Base-by-base conservation (phyloP, 2,888 invertebrate genomes). In the Amblyjoppa fuscipennis region DNA sequence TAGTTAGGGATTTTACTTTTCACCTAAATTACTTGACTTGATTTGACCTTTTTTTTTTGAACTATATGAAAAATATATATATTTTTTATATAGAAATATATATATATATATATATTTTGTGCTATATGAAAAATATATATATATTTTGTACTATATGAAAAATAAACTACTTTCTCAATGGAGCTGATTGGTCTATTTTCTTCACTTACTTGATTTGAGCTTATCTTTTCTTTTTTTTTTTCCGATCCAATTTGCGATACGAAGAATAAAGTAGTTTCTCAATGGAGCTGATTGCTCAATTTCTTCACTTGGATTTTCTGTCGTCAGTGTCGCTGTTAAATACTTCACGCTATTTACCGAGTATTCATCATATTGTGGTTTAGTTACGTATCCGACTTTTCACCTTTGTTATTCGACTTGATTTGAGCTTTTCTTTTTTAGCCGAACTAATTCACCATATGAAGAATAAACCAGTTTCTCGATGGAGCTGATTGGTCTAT, bases 151-250 rank as follows among this genome's bases (percentile, higher is more conserved):
- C 20, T 20, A 4, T 38, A n/a, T 34, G 5, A 51, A 38, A 16
- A 13, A 64, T 31, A 16, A 64, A 51, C 16, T 3, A 49, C 6
- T 64, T 59, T n/a, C 11, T 9, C n/a, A 11, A 59, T 45, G 13
- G 74, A 56, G 25, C 13, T 25, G 73, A 78, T 78, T 74, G 49
- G 53, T 81, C 53, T 78, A 38, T 78, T 69, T 70, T 70, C 34
- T 25, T 56, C 25, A 25, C 25, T 25, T 38, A 1, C 20, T n/a
- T 9, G 11, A 56, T 20, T 20, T 56, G n/a, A 25, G n/a, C 25
- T 9, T 20, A 1, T 25, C 20, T 56, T 56, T 53, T 20, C 6
- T 3, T 56, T 6, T 41, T 41, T 45, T 45, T 13, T 13, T 3
- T 13, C 45, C 11, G 13, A 45, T 3, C 13, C 13, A 45, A 61